Percentiles rank a stretch among this genome's conserved stretches.
phyloP scores from a whole-genome alignment of 2,888 invertebrate species.

The Frankliniella intonsa region DNA sequence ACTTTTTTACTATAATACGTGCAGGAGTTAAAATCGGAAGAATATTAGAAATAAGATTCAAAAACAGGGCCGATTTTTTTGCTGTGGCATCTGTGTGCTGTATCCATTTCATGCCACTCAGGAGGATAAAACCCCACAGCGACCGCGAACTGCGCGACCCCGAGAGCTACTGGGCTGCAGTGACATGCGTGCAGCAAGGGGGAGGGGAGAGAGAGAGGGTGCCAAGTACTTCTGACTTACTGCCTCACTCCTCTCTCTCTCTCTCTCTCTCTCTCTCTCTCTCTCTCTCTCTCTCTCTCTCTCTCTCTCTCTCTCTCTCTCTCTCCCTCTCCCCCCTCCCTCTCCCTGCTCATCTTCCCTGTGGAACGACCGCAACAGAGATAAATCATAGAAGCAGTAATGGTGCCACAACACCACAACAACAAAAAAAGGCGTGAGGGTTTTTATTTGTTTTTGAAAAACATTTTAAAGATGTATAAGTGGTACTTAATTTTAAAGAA shows the following conservation, averaged over 20 bases:
- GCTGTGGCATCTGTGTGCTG: neutral
- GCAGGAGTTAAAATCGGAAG: too few species aligned
- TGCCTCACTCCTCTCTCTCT: neutral
- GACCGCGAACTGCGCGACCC: neutral
- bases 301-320: neutral
- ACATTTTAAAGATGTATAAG: too few species aligned
- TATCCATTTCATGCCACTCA: constrained; percentile 22
- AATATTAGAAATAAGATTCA: too few species aligned
- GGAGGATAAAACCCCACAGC: neutral
- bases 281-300: neutral
- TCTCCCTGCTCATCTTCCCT: neutral
- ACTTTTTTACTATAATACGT: too few species aligned
- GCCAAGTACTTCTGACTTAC: too few species aligned
- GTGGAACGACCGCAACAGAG: neutral
- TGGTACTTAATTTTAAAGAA: too few species aligned
- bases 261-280: neutral
- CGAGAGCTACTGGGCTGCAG: neutral
- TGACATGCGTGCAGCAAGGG: neutral
- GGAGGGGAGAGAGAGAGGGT: neutral
- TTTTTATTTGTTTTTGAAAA: too few species aligned
- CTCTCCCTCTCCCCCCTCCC: neutral
- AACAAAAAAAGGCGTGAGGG: neutral
- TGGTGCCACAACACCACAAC: neutral
- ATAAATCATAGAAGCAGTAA: neutral
- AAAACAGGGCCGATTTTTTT: too few species aligned